Evolutionary conservation across 1,140 invertebrate species (phyloP).

Genomic region (Paralvinella palmiformis): DNA sequence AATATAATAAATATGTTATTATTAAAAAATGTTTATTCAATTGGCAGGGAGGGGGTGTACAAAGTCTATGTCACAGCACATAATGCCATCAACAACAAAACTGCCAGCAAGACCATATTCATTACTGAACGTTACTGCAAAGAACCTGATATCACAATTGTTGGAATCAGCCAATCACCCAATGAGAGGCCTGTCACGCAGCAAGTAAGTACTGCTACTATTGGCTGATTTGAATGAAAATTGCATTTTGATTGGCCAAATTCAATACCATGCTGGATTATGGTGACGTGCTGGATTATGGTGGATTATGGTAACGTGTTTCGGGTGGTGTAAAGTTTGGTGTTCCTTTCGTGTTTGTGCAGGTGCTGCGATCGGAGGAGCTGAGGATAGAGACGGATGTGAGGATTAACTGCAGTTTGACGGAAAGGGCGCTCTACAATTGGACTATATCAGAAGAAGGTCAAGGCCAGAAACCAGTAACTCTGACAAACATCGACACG

Average conservation of each 20-base stretch:
- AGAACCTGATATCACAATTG: slow-evolving; percentile 25
- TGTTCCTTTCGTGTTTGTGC: neutral
- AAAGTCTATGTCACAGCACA: slow-evolving; percentile 25
- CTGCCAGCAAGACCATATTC: slow-evolving; percentile 24
- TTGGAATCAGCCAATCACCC: slow-evolving; percentile 15
- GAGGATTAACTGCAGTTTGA: slow-evolving; percentile 11
- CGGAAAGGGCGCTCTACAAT: slow-evolving; percentile 4
- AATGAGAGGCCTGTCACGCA: too few species aligned
- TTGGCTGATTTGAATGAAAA: too few species aligned
- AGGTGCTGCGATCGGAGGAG: slow-evolving; percentile 13
- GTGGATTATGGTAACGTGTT: neutral
- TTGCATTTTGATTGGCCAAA: too few species aligned
- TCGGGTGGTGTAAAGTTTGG: neutral
- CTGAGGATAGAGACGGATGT: slow-evolving; percentile 16
- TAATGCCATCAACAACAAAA: slow-evolving; percentile 25
- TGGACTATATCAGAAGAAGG: slow-evolving; percentile 6
- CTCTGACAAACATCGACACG: neutral
- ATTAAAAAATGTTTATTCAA: too few species aligned
- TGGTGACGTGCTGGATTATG: neutral
- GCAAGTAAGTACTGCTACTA: too few species aligned
- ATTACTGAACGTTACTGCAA: slow-evolving; percentile 26
- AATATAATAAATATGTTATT: too few species aligned
- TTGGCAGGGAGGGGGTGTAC: slow-evolving; percentile 28
- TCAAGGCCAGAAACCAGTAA: neutral
- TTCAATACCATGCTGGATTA: too few species aligned